phyloP scores from a whole-genome alignment of 2,797 vertebrate species.

The Trichosurus vulpecula region DNA sequence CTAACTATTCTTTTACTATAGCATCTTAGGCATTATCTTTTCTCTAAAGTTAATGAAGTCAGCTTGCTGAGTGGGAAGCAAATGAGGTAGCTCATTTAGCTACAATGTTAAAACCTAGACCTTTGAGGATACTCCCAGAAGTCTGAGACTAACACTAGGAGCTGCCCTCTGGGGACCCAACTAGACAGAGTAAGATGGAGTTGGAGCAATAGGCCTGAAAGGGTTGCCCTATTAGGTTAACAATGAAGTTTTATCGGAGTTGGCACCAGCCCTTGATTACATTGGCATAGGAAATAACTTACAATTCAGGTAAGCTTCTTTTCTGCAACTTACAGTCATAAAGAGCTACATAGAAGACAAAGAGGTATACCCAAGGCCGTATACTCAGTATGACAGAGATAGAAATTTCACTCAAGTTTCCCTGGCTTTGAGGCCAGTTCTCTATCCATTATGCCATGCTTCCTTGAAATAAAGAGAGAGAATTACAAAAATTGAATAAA shows the following conservation, averaged over 20 bases:
- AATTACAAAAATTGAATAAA: not conserved
- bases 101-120: not conserved
- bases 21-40: not conserved
- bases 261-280: too few relatives aligned
- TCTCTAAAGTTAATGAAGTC: not conserved
- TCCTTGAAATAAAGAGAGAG: not conserved
- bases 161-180: not conserved
- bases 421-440: not conserved
- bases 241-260: too few relatives aligned
- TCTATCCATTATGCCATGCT: not conserved
- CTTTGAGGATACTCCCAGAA: not conserved
- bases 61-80: too few relatives aligned
- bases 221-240: too few relatives aligned
- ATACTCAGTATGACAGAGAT: too few relatives aligned
- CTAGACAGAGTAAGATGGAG: not conserved
- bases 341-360: not conserved
- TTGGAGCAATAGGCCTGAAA: not conserved
- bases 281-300: not conserved
- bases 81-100: not conserved
- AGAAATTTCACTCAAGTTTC: not conserved
- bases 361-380: too few relatives aligned
- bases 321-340: not conserved
- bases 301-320: not conserved
- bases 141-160: not conserved
- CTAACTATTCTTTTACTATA: not conserved